phyloP scores from a whole-genome alignment of 2,797 vertebrate species.

The Bovichtus variegatus region DNA sequence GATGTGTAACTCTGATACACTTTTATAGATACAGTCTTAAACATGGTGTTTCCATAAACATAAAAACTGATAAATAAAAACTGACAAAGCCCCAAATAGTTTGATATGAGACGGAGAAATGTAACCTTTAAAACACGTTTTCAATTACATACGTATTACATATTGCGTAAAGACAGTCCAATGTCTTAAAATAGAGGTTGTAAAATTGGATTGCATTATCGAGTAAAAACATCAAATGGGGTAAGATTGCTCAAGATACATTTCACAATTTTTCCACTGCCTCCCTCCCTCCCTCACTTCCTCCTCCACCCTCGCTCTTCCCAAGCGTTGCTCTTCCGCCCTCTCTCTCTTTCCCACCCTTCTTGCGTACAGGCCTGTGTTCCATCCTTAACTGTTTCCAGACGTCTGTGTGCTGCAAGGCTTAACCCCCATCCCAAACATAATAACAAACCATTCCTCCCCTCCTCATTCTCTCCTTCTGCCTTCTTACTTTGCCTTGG shows the following conservation, averaged over 20 bases:
- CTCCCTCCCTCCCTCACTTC: slow-evolving; percentile 70
- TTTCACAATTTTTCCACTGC: slow-evolving; percentile 75
- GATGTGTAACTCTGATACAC: too few relatives aligned
- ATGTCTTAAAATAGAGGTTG: slow-evolving; percentile 67
- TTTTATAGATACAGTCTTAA: neutral
- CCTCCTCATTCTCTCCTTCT: slow-evolving; percentile 34
- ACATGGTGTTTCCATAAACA: neutral
- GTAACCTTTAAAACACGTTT: neutral
- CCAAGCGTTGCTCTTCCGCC: slow-evolving; percentile 74
- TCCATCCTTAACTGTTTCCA: slow-evolving; percentile 88
- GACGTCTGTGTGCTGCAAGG: slow-evolving; percentile 75
- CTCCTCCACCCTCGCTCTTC: slow-evolving; percentile 78
- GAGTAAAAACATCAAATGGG: slow-evolving; percentile 30
- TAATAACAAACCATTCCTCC: slow-evolving; percentile 67
- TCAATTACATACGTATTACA: too few relatives aligned
- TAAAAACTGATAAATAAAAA: slow-evolving; percentile 19
- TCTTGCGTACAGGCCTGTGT: slow-evolving; percentile 75
- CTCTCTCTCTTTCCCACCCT: slow-evolving; percentile 82
- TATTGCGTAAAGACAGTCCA: slow-evolving; percentile 14
- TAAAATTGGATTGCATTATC: slow-evolving; percentile 37
- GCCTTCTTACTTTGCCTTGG: slow-evolving; percentile 36
- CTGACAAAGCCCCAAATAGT: neutral
- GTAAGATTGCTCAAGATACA: slow-evolving; percentile 50
- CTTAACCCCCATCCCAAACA: slow-evolving; percentile 74
- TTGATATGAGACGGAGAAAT: neutral